Evolutionary conservation across 2,888 invertebrate genomes (phyloP).

Genomic region (Atrina japonica): DNA sequence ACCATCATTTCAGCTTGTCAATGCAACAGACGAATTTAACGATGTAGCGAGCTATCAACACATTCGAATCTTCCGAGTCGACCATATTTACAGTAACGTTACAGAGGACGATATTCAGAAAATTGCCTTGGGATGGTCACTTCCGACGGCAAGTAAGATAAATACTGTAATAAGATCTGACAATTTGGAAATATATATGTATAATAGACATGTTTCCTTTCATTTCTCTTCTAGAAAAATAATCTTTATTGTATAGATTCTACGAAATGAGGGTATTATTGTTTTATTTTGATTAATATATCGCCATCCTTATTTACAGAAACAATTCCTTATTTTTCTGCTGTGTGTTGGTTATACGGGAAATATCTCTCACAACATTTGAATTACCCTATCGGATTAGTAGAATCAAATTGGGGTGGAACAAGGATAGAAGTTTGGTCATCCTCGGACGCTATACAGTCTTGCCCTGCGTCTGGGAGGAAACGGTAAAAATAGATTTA

Average conservation of each 20-base stretch:
- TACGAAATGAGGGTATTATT: too few relatives aligned
- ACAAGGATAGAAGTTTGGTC: slow-evolving; percentile 75
- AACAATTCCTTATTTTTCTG: slow-evolving; percentile 71
- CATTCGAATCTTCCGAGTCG: slow-evolving; percentile 52
- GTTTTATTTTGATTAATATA: too few relatives aligned
- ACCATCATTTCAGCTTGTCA: slow-evolving; percentile 43
- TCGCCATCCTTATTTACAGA: too few relatives aligned
- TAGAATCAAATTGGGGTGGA: slow-evolving; percentile 65
- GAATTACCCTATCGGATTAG: slow-evolving; percentile 71
- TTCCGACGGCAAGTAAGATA: slow-evolving; percentile 10
- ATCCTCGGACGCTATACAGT: slow-evolving; percentile 61
- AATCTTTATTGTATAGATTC: too few relatives aligned
- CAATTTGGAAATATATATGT: too few relatives aligned
- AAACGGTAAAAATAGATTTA: slow-evolving; percentile 25
- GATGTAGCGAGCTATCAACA: slow-evolving; percentile 42
- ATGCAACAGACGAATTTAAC: slow-evolving; percentile 45
- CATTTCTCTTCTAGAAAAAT: too few relatives aligned
- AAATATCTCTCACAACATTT: slow-evolving; percentile 68
- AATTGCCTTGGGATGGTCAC: background rate
- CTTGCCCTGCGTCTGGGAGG: slow-evolving; percentile 40
- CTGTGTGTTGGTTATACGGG: slow-evolving; percentile 78
- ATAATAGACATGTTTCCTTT: too few relatives aligned
- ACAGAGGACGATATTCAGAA: background rate
- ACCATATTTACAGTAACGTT: slow-evolving; percentile 1
- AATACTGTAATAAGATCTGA: too few relatives aligned